Percentiles rank a stretch among this genome's conserved stretches.
Conservation (phyloP, 1,140 invertebrate species). For the Macrocentrus cingulum region DNA sequence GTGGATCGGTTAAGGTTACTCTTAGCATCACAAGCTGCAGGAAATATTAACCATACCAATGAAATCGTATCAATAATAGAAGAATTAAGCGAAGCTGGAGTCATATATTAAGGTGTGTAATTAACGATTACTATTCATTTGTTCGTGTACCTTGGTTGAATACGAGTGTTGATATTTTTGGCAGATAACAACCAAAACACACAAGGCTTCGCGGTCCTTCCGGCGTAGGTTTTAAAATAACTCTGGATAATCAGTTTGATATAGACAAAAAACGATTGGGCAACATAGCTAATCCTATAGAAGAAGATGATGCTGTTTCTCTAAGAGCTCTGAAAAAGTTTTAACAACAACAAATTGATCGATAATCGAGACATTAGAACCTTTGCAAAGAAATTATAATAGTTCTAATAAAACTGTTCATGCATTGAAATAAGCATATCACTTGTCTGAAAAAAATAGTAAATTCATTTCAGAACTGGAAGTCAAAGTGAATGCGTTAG, state of each 20-base stretch:
- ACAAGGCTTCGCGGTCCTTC: neutral
- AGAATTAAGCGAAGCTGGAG: neutral
- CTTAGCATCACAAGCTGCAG: neutral
- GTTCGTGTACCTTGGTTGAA: neutral
- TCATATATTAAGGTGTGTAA: neutral
- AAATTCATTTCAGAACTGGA: neutral
- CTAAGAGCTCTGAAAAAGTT: too few species aligned
- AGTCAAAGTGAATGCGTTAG: neutral
- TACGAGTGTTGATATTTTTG: neutral
- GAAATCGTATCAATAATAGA: constrained; percentile 10
- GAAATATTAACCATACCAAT: neutral
- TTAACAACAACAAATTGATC: neutral
- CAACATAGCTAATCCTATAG: neutral
- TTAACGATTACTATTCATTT: neutral
- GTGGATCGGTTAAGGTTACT: neutral
- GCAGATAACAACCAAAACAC: neutral
- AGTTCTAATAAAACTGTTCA: neutral
- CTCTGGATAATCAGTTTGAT: neutral
- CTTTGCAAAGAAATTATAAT: too few species aligned
- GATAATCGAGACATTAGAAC: too few species aligned
- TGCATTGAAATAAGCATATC: neutral
- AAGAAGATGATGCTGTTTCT: neutral
- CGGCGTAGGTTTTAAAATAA: constrained; percentile 1
- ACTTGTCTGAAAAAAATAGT: too few species aligned
- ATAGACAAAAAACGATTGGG: neutral